Evolutionary conservation across 2,113 vertebrate genomes (phyloP), one percentile per base, ranked within the genome.

Genomic region (Oreochromis tanganicae): DNA sequence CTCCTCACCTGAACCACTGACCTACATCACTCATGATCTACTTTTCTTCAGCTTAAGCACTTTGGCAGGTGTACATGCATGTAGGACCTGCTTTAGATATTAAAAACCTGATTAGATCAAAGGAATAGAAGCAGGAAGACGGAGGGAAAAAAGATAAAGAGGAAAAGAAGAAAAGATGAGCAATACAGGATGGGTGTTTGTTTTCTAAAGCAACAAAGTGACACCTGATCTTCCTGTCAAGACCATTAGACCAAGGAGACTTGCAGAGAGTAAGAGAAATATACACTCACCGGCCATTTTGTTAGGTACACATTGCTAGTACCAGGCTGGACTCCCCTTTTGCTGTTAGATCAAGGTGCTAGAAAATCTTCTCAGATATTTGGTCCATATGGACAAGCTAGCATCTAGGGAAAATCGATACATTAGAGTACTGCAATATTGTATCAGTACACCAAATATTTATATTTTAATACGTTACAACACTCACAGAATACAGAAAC

Each of bases 1-100:
- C 50, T 46, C 61, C 41, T 89, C 78, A 85, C 84, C 87, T 93
- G 84, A 88, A 61, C 87, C 84, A 90, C 89, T 92, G 88, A 93
- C 89, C 92, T 78, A 81, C 36, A 94, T 89, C 88, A 71, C 52
- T 85, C 46, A 80, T 52, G 34, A 38, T 85, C 57, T 36, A 83
- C 81, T 71, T 85, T 87, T 87, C 12, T 82, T 8, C 32, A 14
- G 50, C 81, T 63, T 27, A 71, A 41, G 54, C 79, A 59, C 54
- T 83, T 61, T 85, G 34, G 21, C 83, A 24, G 52, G 79, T 84
- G 43, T 3, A 6, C 11, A 52, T 56, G 5, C 21, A 32, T 1
- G 48, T 21, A 27, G 14, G 55, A 59, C 24, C 32, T 52, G 56
- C 56, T 24, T 56, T 17, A 2, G 17, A 80, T 13, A 24, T 5